Conservation (phyloP, 2,113 vertebrate species). For the Canis aureus region DNA sequence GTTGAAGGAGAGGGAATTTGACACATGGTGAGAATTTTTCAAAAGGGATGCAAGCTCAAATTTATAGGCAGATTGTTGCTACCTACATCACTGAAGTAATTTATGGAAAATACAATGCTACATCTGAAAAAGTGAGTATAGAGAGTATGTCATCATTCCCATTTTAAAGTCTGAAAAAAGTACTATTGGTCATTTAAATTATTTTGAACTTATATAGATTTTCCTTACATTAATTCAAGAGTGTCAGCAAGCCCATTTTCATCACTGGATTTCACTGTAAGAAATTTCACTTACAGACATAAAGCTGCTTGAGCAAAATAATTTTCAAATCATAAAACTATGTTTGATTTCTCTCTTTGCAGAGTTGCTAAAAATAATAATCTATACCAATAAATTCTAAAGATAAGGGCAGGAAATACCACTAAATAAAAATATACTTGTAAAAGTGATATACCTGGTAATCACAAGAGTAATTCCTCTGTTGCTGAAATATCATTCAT, state of each 20-base stretch:
- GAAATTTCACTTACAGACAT: constrained; percentile 39
- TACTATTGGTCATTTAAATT: constrained; percentile 38
- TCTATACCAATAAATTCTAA: constrained; percentile 56
- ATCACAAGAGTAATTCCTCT: constrained; percentile 16
- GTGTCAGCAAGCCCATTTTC: constrained; percentile 41
- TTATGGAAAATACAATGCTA: not conserved
- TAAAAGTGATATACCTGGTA: constrained; percentile 72
- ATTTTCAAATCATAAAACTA: constrained; percentile 63
- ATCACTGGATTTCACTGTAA: constrained; percentile 35
- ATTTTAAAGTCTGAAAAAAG: not conserved
- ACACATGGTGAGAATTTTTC: not conserved
- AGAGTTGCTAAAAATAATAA: constrained; percentile 72
- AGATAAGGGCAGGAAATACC: constrained; percentile 61
- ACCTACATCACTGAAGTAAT: not conserved
- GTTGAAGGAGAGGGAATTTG: not conserved
- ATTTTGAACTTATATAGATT: not conserved
- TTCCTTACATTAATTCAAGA: constrained; percentile 36
- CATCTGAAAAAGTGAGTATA: not conserved
- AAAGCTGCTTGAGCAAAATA: constrained; percentile 59
- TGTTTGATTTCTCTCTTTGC: constrained; percentile 60
- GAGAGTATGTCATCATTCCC: not conserved
- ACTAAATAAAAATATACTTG: constrained; percentile 63
- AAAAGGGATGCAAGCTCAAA: not conserved
- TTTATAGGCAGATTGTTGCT: not conserved
- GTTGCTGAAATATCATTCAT: not conserved